phyloP scores from a whole-genome alignment of 2,888 invertebrate genomes.

The Xanthia togata region DNA sequence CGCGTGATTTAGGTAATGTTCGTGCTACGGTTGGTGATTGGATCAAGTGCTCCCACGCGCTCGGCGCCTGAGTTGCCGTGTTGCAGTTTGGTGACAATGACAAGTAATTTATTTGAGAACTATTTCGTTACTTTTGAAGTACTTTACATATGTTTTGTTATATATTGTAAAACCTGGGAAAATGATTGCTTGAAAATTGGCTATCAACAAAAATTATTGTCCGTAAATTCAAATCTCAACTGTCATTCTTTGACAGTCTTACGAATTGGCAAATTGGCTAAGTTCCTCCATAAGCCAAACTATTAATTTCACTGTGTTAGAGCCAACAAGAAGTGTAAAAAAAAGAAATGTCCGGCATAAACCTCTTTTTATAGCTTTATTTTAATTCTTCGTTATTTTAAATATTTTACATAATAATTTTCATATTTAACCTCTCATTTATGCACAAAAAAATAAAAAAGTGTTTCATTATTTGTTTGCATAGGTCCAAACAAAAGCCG shows the following conservation, averaged over 20 bases:
- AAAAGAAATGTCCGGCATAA: too few species aligned
- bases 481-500: too few species aligned
- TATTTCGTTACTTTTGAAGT: not conserved
- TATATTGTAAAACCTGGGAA: too few species aligned
- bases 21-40: constrained; percentile 37
- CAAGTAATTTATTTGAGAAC: not conserved
- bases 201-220: too few species aligned
- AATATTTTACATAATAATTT: too few species aligned
- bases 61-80: constrained; percentile 54
- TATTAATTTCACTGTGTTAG: too few species aligned
- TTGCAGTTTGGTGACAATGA: not conserved
- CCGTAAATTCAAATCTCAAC: not conserved
- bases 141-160: not conserved
- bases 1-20: constrained; percentile 36
- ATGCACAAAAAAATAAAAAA: too few species aligned
- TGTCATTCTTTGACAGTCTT: not conserved
- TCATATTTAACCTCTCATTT: too few species aligned
- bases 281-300: not conserved
- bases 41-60: constrained; percentile 60
- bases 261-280: not conserved
- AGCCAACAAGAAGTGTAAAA: too few species aligned
- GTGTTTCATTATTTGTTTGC: too few species aligned
- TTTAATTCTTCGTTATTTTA: too few species aligned
- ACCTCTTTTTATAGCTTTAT: too few species aligned
- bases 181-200: not conserved